These are phyloP conservation scores for Isoperla grammatica DNA, from an alignment of 2,888 invertebrate species.

Conservation along the genomic window DNA sequence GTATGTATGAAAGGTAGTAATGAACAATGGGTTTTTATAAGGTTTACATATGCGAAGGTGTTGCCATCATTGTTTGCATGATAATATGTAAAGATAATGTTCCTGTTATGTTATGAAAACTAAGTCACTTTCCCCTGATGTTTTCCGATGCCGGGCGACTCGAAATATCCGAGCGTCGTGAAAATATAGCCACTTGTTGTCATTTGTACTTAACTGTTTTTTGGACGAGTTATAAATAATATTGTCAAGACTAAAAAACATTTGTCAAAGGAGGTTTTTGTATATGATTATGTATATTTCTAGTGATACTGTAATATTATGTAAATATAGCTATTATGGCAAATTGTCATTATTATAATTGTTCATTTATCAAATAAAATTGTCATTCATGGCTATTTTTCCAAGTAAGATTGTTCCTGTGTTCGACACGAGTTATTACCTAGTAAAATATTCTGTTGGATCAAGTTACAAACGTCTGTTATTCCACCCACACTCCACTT, in stretches of 20 bases:
- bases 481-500: neutral
- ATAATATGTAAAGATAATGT: slow-evolving; percentile 26
- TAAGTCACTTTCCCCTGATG: slow-evolving; percentile 31
- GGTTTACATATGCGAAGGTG: slow-evolving; percentile 21
- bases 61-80: slow-evolving; percentile 28
- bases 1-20: slow-evolving; percentile 20
- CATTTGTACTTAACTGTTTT: slow-evolving; percentile 32
- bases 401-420: slow-evolving; percentile 31
- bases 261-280: slow-evolving; percentile 25
- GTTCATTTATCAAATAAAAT: slow-evolving; percentile 31
- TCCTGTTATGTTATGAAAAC: slow-evolving; percentile 31
- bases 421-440: slow-evolving; percentile 20
- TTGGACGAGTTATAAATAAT: slow-evolving; percentile 28
- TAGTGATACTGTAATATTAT: slow-evolving; percentile 31
- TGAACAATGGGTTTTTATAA: slow-evolving; percentile 24
- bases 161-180: slow-evolving; percentile 1
- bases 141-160: slow-evolving; percentile 20
- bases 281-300: slow-evolving; percentile 32
- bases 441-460: slow-evolving; percentile 28
- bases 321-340: slow-evolving; percentile 29
- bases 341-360: slow-evolving; percentile 29
- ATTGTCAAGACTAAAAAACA: slow-evolving; percentile 30
- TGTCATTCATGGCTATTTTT: slow-evolving; percentile 33
- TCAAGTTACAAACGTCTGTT: slow-evolving; percentile 20
- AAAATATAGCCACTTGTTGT: slow-evolving; percentile 30